Evolutionary conservation across 2,113 vertebrate genomes (phyloP).

Genomic region (Corythornis vintsioides): DNA sequence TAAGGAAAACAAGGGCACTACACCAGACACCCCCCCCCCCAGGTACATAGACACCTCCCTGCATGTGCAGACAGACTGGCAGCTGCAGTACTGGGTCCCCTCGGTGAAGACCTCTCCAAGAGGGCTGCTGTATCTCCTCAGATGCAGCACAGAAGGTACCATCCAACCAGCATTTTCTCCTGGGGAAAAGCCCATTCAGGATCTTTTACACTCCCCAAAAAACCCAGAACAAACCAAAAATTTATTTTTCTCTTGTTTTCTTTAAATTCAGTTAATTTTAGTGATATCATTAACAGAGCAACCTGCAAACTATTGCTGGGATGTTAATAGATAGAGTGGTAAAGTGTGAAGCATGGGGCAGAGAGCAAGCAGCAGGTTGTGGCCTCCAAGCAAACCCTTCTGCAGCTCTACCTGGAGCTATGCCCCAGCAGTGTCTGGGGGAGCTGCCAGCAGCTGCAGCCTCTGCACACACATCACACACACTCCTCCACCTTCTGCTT

Average conservation of each 20-base stretch:
- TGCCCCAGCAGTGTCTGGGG: accelerated
- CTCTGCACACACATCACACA: accelerated
- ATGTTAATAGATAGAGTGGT: accelerated
- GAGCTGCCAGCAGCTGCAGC: accelerated
- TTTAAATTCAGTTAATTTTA: background rate
- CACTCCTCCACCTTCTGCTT: background rate
- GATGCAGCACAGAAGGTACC: background rate
- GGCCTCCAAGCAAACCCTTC: background rate
- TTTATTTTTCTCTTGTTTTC: accelerated
- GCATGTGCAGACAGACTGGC: accelerated
- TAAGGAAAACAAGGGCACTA: background rate
- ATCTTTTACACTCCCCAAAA: background rate
- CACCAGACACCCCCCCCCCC: accelerated
- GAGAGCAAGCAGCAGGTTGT: background rate
- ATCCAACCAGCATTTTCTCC: background rate
- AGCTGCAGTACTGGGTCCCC: background rate
- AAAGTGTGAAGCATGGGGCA: background rate
- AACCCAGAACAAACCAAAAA: too few species aligned
- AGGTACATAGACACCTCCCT: background rate
- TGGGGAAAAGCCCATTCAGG: background rate
- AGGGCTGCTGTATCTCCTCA: background rate
- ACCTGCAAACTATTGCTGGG: background rate
- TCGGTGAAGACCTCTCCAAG: background rate
- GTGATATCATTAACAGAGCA: background rate
- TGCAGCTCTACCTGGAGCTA: background rate